Base-by-base conservation (phyloP, 2,113 vertebrate species). In the Takifugu bimaculatus region DNA sequence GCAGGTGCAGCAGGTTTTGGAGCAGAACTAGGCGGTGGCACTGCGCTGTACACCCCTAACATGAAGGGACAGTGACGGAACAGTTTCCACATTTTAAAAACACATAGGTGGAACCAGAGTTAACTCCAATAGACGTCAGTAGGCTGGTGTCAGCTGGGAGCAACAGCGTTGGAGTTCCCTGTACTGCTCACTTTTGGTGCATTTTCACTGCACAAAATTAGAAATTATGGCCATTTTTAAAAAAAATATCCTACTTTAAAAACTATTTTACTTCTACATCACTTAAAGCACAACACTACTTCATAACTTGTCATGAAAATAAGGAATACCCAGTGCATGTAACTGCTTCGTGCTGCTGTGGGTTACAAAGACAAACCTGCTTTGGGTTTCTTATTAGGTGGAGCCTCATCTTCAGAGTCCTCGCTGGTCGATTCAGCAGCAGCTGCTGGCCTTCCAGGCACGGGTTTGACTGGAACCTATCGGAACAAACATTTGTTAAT, bases 331-430 rank as follows among this genome's bases (percentile, higher is more conserved):
- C 20, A 20, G 20, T 20, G 20, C 20, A 20, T 20, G 20, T 20
- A 20, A 20, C 20, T 20, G 20, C 20, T 20, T 20, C 20, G 20
- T 20, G 20, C 20, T 20, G 20, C 20, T 20, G 20, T 20, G 20
- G 20, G 20, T 20, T 6, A 35, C 4, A 15, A 54, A 29, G 6
- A 54, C 2, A 54, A 32, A 54, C 72, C 91, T 50, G 85, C 2
- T 88, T 91, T 92, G n/a, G 78, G 28, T 68, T 91, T 92, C 62
- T 92, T 92, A 48, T 44, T 78, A 12, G 91, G 88, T 3, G 90
- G 89, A 60, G 87, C 79, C 20, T 89, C 83, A 3, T 92, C 90
- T 59, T 91, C 89, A 62, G 90, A 89, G 6, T 88, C 88, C 13
- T 90, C 89, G 28, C 88, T 91, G 72, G 86, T 91, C 0, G 90